Evolutionary conservation across 2,888 invertebrate genomes (phyloP).

Genomic region (Drosophila aldrichi): DNA sequence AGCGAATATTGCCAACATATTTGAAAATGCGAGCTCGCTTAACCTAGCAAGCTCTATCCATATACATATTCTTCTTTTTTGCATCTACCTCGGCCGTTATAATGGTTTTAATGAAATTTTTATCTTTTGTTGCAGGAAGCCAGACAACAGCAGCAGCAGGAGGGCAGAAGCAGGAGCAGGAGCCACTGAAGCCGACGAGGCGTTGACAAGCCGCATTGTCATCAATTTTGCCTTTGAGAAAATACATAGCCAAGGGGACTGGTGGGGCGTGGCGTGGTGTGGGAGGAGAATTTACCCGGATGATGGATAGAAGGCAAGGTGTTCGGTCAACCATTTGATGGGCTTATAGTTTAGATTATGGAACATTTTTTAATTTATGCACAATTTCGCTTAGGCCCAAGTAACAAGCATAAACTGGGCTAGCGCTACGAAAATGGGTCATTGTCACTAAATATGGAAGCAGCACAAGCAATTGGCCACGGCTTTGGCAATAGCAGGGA

Average conservation of each 20-base stretch:
- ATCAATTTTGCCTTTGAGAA: constrained; percentile 69
- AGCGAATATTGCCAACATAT: constrained; percentile 33
- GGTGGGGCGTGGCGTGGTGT: background rate
- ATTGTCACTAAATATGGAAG: constrained; percentile 70
- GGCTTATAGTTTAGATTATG: constrained; percentile 68
- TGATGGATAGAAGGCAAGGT: constrained; percentile 40
- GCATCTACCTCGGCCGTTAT: constrained; percentile 62
- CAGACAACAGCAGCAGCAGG: constrained; percentile 26
- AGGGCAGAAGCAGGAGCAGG: constrained; percentile 3
- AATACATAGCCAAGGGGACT: constrained; percentile 24
- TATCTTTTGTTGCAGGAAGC: constrained; percentile 76
- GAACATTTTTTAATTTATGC: constrained; percentile 72
- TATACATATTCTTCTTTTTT: constrained; percentile 19
- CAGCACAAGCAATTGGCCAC: constrained; percentile 68
- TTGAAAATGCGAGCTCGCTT: constrained; percentile 21
- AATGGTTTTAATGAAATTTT: constrained; percentile 80
- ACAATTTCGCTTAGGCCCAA: constrained; percentile 57
- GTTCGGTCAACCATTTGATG: constrained; percentile 58
- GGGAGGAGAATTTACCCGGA: background rate
- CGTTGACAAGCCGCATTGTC: constrained; percentile 80
- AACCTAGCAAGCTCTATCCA: constrained; percentile 24
- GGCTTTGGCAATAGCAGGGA: background rate
- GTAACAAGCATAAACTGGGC: constrained; percentile 1
- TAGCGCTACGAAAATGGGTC: constrained; percentile 62
- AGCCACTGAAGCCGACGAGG: constrained; percentile 49